Evolutionary conservation across 2,797 vertebrate genomes (phyloP).

Genomic region (Sebastes flavidus): DNA sequence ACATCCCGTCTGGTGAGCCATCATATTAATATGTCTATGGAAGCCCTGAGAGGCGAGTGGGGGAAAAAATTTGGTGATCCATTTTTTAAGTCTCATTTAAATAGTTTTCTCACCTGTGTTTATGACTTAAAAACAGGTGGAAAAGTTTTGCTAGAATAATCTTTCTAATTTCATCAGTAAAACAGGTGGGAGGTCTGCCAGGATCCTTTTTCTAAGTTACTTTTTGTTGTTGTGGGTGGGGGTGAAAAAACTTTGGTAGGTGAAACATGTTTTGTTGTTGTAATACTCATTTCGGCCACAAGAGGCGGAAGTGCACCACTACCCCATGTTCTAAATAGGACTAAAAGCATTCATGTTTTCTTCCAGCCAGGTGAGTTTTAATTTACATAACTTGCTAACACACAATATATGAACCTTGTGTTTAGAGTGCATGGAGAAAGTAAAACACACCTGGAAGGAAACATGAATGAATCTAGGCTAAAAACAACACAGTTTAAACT

Average conservation of each 20-base stretch:
- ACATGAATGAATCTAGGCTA: no score
- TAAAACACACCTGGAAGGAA: no score
- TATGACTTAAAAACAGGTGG: background rate
- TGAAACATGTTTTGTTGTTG: no score
- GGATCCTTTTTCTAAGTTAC: background rate
- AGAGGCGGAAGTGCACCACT: background rate
- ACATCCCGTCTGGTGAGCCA: constrained; percentile 89
- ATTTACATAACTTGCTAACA: background rate
- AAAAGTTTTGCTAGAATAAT: no score
- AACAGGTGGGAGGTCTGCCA: background rate
- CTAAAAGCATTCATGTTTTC: background rate
- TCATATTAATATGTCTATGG: background rate
- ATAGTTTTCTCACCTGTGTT: background rate
- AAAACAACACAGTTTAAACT: no score
- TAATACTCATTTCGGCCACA: background rate
- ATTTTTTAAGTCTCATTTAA: background rate
- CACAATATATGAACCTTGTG: no score
- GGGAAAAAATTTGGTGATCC: background rate
- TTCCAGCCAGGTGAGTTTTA: background rate
- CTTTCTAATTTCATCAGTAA: no score
- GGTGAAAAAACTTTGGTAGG: no score
- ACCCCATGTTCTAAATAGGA: background rate
- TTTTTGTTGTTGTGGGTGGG: background rate
- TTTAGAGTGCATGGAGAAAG: no score
- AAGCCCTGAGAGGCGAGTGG: background rate